phyloP scores from a whole-genome alignment of 2,113 vertebrate genomes.

The Gavialis gangeticus region DNA sequence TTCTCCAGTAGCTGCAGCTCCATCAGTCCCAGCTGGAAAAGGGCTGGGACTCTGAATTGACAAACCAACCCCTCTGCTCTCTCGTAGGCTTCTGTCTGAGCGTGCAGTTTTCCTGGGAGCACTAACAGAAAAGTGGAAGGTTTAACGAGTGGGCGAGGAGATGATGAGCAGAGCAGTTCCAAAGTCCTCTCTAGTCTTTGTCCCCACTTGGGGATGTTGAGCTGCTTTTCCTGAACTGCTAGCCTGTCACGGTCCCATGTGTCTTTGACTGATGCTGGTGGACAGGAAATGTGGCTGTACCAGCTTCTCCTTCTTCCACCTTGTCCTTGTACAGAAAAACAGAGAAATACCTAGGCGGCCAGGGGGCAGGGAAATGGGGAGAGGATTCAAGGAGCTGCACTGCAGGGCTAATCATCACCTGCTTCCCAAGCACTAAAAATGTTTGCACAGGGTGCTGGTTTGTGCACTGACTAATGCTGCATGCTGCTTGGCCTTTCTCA shows the following conservation, averaged over 20 bases:
- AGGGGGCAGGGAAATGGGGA: not conserved
- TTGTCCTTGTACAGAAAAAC: not conserved
- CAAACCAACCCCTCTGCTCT: not conserved
- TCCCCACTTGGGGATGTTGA: not conserved
- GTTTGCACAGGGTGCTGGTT: not conserved
- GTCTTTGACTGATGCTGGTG: too few species aligned
- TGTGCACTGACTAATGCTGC: not conserved
- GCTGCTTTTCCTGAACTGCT: not conserved
- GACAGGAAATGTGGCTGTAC: not conserved
- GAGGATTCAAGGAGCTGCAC: not conserved
- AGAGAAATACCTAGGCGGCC: not conserved
- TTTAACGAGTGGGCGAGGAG: not conserved
- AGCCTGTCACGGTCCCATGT: not conserved
- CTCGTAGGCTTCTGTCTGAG: not conserved
- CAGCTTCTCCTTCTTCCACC: not conserved
- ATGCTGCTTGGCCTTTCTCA: not conserved
- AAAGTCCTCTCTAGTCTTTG: not conserved
- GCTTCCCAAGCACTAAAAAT: not conserved
- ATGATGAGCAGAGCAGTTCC: too few species aligned
- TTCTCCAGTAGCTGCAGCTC: not conserved
- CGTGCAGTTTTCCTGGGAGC: not conserved
- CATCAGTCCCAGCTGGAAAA: not conserved
- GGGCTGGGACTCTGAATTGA: not conserved
- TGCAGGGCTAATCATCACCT: not conserved
- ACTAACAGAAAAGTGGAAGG: not conserved